These are phyloP conservation scores for Limenitis camilla DNA, from an alignment of 2,888 invertebrate species.

Conservation along the genomic window DNA sequence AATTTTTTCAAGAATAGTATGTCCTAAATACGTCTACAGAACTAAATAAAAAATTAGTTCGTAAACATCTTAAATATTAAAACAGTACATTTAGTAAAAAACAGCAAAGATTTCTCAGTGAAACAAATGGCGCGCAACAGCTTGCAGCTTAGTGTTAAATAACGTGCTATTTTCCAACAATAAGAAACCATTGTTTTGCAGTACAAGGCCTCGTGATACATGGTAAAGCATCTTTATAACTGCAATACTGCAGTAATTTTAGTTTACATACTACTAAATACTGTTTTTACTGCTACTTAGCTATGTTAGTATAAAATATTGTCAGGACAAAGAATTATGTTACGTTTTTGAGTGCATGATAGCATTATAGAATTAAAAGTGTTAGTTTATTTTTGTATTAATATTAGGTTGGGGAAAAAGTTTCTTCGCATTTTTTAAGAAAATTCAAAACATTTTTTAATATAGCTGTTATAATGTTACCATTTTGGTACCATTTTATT, in stretches of 20 bases:
- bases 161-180: constrained; percentile 19
- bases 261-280: constrained; percentile 2
- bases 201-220: constrained; percentile 16
- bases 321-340: no score
- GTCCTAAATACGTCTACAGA: neutral
- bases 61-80: constrained; percentile 8
- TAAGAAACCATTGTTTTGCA: constrained; percentile 17
- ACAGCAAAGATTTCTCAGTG: constrained; percentile 13
- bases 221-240: constrained; percentile 15
- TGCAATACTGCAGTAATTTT: constrained; percentile 8
- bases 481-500: no score
- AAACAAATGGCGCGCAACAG: constrained; percentile 19
- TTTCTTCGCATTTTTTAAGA: no score
- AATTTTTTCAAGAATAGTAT: neutral
- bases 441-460: no score
- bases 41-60: neutral
- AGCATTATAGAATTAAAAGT: no score
- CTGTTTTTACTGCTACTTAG: neutral
- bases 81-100: constrained; percentile 10
- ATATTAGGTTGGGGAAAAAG: no score
- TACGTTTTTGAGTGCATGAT: no score
- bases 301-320: no score
- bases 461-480: no score
- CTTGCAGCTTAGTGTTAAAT: constrained; percentile 20
- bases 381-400: no score